Conservation (phyloP, 2,113 vertebrate species). For the Cepphus grylle region DNA sequence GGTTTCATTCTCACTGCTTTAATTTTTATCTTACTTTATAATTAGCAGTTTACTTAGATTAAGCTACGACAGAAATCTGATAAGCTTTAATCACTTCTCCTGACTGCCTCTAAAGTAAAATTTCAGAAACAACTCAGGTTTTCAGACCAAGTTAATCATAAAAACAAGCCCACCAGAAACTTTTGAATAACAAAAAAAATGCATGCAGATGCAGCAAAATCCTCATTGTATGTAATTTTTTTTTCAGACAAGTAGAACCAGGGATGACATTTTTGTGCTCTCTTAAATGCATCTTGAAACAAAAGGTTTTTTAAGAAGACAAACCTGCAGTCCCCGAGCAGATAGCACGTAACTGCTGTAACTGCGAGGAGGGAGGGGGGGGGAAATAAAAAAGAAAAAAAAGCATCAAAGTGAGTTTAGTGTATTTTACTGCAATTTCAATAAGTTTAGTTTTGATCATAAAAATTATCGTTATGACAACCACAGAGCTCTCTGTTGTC, state of each 20-base stretch:
- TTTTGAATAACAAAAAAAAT: not conserved
- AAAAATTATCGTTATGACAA: not conserved
- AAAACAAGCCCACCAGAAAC: not conserved
- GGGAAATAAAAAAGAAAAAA: accelerated
- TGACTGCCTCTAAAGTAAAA: not conserved
- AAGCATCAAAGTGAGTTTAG: not conserved
- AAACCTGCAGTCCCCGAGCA: not conserved
- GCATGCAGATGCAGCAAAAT: not conserved
- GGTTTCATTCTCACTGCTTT: not conserved
- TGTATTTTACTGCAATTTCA: not conserved
- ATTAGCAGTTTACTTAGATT: not conserved
- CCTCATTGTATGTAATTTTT: not conserved
- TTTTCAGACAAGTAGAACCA: not conserved
- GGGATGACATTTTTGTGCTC: not conserved
- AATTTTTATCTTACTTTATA: not conserved
- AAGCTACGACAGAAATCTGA: not conserved
- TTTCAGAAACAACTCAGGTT: not conserved
- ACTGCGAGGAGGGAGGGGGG: too few species aligned
- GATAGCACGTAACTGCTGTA: not conserved
- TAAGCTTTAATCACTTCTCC: not conserved
- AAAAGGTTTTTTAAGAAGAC: not conserved
- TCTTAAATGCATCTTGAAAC: not conserved
- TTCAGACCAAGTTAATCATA: not conserved
- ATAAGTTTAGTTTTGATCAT: not conserved
- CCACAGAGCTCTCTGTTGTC: not conserved